A percentile compares a stretch with the other conserved stretches of the same genome.
Evolutionary conservation across 2,113 vertebrate genomes (phyloP).

Genomic region (Peromyscus californicus): DNA sequence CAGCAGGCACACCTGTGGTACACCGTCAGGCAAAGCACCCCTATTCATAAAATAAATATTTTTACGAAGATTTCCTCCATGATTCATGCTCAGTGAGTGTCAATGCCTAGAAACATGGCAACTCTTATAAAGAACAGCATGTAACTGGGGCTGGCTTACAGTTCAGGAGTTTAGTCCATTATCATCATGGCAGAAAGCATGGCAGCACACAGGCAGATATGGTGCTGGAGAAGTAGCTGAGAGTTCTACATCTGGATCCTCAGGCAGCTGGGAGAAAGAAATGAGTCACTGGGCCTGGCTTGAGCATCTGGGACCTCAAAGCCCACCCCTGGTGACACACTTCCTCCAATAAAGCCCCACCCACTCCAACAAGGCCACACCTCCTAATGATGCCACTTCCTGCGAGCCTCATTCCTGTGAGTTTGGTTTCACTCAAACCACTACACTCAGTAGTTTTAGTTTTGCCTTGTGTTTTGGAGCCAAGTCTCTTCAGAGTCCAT

Average conservation of each 20-base stretch:
- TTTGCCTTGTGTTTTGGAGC: background rate
- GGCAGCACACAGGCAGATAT: background rate
- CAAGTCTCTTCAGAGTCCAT: accelerated
- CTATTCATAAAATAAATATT: background rate
- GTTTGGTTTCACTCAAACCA: background rate
- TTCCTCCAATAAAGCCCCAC: background rate
- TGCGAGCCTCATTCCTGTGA: background rate
- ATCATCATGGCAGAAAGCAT: background rate
- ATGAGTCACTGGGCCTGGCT: background rate
- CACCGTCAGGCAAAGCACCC: background rate
- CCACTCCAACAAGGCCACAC: background rate
- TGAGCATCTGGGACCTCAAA: background rate
- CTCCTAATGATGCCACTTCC: background rate
- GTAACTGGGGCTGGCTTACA: background rate
- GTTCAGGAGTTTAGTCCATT: background rate
- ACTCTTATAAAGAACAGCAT: background rate
- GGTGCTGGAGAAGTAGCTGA: background rate
- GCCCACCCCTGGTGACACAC: background rate
- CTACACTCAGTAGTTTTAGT: background rate
- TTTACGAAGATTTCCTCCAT: background rate
- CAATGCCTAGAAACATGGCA: background rate
- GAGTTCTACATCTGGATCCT: background rate
- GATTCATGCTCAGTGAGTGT: background rate
- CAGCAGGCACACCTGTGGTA: background rate
- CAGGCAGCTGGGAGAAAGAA: background rate